Conservation (phyloP, 2,888 invertebrate species). For the Idaea biselata region DNA sequence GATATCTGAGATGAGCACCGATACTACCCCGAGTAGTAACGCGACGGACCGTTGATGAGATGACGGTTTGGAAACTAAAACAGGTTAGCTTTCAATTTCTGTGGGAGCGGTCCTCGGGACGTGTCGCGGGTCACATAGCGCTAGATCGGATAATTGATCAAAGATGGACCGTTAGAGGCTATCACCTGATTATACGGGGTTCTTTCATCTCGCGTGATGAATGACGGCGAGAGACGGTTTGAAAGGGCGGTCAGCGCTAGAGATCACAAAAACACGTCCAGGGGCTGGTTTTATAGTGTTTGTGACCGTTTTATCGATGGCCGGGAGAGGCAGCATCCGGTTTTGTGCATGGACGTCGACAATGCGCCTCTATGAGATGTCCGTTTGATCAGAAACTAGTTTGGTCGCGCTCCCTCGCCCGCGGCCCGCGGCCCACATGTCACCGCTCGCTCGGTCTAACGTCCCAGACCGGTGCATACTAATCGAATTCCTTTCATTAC, state of each 20-base stretch:
- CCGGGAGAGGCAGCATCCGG: slow-evolving; percentile 74
- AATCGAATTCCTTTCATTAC: slow-evolving; percentile 72
- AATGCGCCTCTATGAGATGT: slow-evolving; percentile 65
- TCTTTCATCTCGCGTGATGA: slow-evolving; percentile 69
- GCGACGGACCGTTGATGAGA: neutral
- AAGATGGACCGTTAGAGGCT: slow-evolving; percentile 66
- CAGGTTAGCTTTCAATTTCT: slow-evolving; percentile 75
- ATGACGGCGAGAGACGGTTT: slow-evolving; percentile 52
- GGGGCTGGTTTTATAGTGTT: slow-evolving; percentile 65
- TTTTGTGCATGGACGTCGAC: slow-evolving; percentile 72
- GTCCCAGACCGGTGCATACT: slow-evolving; percentile 59
- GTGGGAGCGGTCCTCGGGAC: slow-evolving; percentile 52
- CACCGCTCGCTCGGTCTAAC: slow-evolving; percentile 40
- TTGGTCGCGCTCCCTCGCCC: slow-evolving; percentile 61
- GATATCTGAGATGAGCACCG: slow-evolving; percentile 39
- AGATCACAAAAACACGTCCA: slow-evolving; percentile 64
- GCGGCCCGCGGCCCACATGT: slow-evolving; percentile 35
- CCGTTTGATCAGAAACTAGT: slow-evolving; percentile 73
- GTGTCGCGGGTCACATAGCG: slow-evolving; percentile 35
- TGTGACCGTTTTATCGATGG: slow-evolving; percentile 70
- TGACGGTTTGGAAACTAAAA: slow-evolving; percentile 38
- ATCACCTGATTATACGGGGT: slow-evolving; percentile 70
- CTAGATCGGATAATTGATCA: slow-evolving; percentile 66
- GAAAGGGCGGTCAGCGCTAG: slow-evolving; percentile 61
- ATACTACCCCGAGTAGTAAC: slow-evolving; percentile 51